Base-by-base conservation (phyloP, 2,888 invertebrate genomes). In the Torymus texanus region DNA sequence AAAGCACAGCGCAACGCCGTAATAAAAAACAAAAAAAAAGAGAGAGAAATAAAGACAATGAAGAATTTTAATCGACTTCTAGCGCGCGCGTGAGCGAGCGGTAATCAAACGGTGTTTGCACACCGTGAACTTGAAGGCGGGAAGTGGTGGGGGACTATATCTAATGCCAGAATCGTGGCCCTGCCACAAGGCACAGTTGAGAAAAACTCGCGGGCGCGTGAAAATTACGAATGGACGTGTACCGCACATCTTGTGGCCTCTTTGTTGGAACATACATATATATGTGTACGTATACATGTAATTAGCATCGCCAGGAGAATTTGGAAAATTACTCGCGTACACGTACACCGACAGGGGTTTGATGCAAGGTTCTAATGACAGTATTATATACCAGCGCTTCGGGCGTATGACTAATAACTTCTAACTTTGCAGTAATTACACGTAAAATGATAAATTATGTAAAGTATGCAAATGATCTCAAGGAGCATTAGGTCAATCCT, bases 41-140 rank as follows among this genome's bases (percentile, higher is more conserved):
- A 59, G 21, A 72, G 3, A 29, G 16, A 29, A 24, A 3, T 11
- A 29, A n/a, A 21, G 18, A 56, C 55, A 53, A 56, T 55, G 73
- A 41, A 16, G 18, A 63, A 63, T 63, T 18, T 10, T 65, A 74
- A 65, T 16, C 8, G 41, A 8, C 41, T 41, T 41, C 10, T 29
- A 12, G 14, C 29, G 21, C 24, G 10, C 21, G 14, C 29, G 21
- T 29, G 10, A 8, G 14, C 16, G 41, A 5, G 56, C 21, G 41
- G 16, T 58, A 56, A 74, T 74, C 29, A 56, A 65, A 58, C 65
- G 65, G 55, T 75, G 66, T 66, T 59, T 75, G 66, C 50, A 51
- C 51, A 66, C 21, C 59, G 65, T 75, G 55, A 66, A 62, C 53
- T 72, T 62, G 29, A 55, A 55, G 11, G 71, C 56, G 56, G 58